phyloP scores from a whole-genome alignment of 2,888 invertebrate genomes.

The Thera britannica region DNA sequence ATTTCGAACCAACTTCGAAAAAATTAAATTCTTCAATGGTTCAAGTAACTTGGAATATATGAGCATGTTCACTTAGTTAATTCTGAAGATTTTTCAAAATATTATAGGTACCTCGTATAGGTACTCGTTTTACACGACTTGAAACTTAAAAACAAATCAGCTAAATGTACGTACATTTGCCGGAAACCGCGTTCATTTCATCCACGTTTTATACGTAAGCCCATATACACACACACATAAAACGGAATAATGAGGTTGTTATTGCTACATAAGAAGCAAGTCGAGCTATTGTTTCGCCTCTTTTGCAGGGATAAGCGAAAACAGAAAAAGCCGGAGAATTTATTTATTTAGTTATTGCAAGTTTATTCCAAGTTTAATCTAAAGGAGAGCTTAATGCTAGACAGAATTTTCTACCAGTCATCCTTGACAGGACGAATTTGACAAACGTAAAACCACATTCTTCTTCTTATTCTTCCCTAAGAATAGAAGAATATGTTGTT shows the following conservation, averaged over 20 bases:
- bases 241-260: conserved; percentile 40
- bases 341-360: no score
- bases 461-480: no score
- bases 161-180: conserved; percentile 5
- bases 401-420: no score
- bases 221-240: conserved; percentile 31
- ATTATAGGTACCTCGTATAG: no score
- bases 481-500: no score
- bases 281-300: conserved; percentile 43
- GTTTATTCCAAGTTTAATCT: no score
- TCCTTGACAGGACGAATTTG: no score
- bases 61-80: not conserved
- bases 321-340: conserved; percentile 16
- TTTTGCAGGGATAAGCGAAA: conserved; percentile 18
- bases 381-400: no score
- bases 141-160: conserved; percentile 2
- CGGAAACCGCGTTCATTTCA: conserved; percentile 31
- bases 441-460: no score
- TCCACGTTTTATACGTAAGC: conserved; percentile 32
- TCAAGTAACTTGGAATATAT: not conserved
- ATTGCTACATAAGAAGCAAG: conserved; percentile 39
- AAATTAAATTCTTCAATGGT: conserved; percentile 39
- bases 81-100: not conserved
- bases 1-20: conserved; percentile 59
- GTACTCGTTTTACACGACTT: no score